Base-by-base conservation (phyloP, 2,888 invertebrate species). In the Brachylomia viminalis region DNA sequence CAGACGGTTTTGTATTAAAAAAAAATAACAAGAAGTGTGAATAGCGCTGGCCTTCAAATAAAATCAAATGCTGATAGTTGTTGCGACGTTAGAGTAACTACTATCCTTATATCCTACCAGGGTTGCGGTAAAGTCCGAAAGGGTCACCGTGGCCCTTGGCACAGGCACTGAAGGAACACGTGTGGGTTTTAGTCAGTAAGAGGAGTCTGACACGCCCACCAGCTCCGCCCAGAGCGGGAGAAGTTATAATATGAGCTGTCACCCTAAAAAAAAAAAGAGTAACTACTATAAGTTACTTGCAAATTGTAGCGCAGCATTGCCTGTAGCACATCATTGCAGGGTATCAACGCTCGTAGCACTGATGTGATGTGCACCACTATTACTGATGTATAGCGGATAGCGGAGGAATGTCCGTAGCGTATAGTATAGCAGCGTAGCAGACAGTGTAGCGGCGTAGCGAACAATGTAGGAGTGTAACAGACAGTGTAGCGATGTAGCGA, bases 1-100 rank as follows among this genome's bases (percentile, higher is more conserved):
- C 30, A 56, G 49, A 47, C 23, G n/a, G 33, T n/a, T 58, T 38
- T 52, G 6, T 38, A 23, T 62, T 5, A 58, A 64, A 75, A 79
- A 45, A 11, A 13, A 6, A 74, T 27, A n/a, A n/a, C n/a, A n/a
- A n/a, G n/a, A 33, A 49, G 42, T 30, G 27, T 6, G 33, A 64
- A 62, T 52, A 33, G 33, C 1, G 23, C 56, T 49, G 62, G 49
- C 23, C 30, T 80, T 80, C 10, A 56, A 74, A 54, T 47, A 15
- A 49, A 66, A 56, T 30, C 30, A 74, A 79, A 17, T 30, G 10
- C 1, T 52, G 15, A 23, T 58, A 52, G 33, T 54, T 27, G 17
- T 61, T 54, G 23, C 20, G 27, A 52, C 10, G n/a, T 30, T 33
- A n/a, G 1, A 49, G 15, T 45, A 5, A 59, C 30, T 11, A 8